These are phyloP conservation scores for Pentalonia nigronervosa DNA, from an alignment of 1,140 invertebrate species.

Conservation along the genomic window DNA sequence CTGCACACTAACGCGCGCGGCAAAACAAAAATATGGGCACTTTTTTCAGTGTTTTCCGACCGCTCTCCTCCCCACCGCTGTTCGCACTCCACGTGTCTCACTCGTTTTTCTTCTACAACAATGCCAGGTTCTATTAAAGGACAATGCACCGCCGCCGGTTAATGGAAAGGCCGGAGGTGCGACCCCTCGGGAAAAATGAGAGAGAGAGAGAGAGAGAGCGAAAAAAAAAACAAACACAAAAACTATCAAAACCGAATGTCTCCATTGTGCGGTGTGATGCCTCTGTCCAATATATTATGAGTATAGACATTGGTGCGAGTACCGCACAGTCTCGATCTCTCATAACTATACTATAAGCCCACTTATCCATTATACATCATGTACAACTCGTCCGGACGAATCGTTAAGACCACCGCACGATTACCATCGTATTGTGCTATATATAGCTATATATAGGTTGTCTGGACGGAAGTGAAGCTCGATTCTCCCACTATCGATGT, in stretches of 20 bases:
- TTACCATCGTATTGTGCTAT: background rate
- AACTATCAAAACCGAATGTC: conserved; percentile 56
- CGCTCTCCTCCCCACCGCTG: background rate
- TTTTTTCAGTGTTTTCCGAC: conserved; percentile 34
- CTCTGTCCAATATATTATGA: background rate
- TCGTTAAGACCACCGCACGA: background rate
- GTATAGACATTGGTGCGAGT: background rate
- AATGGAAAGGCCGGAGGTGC: conserved; percentile 13
- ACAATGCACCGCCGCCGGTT: conserved; percentile 39
- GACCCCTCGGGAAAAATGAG: background rate
- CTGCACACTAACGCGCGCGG: background rate
- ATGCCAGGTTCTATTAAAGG: conserved; percentile 54
- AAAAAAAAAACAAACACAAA: background rate
- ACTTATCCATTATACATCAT: conserved; percentile 1
- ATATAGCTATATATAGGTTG: background rate
- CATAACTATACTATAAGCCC: no score
- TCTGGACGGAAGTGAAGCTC: background rate
- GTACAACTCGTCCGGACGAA: background rate
- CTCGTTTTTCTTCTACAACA: conserved; percentile 27
- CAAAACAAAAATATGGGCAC: conserved; percentile 52
- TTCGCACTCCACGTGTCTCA: background rate
- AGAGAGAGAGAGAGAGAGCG: background rate
- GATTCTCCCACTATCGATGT: no score
- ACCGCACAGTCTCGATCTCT: no score
- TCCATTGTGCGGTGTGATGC: background rate